Conservation (phyloP, 2,888 invertebrate species). For the Dicyrtoma fusca region DNA sequence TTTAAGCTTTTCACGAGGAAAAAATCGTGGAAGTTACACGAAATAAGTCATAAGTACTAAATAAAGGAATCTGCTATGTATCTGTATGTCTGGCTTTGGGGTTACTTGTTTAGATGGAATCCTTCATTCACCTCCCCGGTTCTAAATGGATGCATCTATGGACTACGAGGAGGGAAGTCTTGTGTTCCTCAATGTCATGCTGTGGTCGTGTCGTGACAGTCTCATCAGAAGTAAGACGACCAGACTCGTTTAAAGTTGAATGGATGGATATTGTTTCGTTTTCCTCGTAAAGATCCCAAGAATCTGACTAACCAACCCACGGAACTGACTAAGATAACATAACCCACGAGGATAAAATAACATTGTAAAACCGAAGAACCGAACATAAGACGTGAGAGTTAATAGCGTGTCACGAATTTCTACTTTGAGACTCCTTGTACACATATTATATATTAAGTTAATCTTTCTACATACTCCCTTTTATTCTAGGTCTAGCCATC, state of each 20-base stretch:
- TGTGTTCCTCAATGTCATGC: not conserved
- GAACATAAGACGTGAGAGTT: not conserved
- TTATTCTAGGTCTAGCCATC: not conserved
- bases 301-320: not conserved
- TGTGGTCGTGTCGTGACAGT: conserved; percentile 8
- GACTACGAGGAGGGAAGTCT: no score
- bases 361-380: conserved; percentile 9
- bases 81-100: no score
- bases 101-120: no score
- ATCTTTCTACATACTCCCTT: conserved; percentile 2
- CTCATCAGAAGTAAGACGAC: conserved; percentile 20
- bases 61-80: no score
- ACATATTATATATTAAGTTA: not conserved
- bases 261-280: conserved; percentile 14
- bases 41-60: no score
- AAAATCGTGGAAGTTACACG: no score
- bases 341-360: conserved; percentile 34
- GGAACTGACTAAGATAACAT: conserved; percentile 9
- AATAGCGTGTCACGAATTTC: conserved; percentile 36
- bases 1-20: no score
- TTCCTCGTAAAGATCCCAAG: not conserved
- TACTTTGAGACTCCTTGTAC: not conserved
- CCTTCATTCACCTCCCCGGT: no score
- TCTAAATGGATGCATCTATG: no score
- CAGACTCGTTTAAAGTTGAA: not conserved